Evolutionary conservation across 92 coral and sea anemone genomes (phyloP), one percentile per base, ranked within the genome.

Genomic region (Meandrina meandrites): DNA sequence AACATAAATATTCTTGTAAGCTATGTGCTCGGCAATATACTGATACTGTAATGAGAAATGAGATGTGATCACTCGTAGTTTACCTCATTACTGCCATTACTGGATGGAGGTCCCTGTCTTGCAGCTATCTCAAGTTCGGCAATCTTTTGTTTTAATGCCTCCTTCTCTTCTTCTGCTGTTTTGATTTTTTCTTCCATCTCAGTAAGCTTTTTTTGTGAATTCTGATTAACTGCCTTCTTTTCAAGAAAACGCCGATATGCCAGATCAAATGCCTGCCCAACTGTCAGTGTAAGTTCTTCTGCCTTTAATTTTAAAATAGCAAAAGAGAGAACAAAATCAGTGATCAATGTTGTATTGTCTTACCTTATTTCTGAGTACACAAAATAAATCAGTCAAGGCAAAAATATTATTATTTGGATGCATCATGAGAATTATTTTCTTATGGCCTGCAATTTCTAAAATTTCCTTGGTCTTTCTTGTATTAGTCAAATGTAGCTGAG

Each of bases 241-340:
- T 92, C 98, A 31, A 94, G 93, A 89, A 91, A 96, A 18, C 93
- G 93, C 16, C 94, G 93, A 80, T 96, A 96, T 30, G 98, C 98
- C 70, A 96, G 86, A 73, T 96, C 98, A 91, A 96, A 96, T 37
- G 98, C 98, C 86, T 96, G 98, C 11, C 98, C 98, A 27, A 96
- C 98, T 10, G 98, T 95, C 24, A 96, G 75, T 22, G 98, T 96
- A 13, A 94, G 78, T 77, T 96, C 98, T 75, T 96, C 98, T 42
- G 98, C 98, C 98, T 96, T 70, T 22, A 72, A 31, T 18, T 58
- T 36, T n/a, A 81, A 66, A 37, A 22, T 24, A 48, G 82, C 47
- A 81, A 32, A 36, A 32, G 24, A 28, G 34, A 22, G 24, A 86
- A n/a, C n/a, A n/a, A 40, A 57, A 18, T 57, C 24, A 57, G n/a